Conservation (phyloP, 2,797 vertebrate species). For the Nasua narica region DNA sequence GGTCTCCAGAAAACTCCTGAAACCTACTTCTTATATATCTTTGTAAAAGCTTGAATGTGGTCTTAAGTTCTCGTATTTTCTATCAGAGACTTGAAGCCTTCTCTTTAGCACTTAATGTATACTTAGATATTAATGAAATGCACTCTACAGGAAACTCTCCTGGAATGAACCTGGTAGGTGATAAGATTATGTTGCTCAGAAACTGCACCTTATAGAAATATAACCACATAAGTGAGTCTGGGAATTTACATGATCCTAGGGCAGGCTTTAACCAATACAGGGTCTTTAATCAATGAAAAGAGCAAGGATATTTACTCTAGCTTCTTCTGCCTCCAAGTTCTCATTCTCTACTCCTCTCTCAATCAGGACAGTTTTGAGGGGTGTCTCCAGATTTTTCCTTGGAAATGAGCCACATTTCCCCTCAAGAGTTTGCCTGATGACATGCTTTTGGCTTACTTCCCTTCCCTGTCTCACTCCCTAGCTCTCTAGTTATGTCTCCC, state of each 20-base stretch:
- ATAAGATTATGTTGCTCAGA: background rate
- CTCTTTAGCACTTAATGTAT: background rate
- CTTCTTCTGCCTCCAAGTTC: fast-evolving
- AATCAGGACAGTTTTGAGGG: background rate
- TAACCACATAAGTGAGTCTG: background rate
- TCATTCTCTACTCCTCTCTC: fast-evolving
- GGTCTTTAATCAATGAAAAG: background rate
- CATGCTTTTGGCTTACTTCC: background rate
- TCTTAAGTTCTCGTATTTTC: background rate
- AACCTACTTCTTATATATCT: background rate
- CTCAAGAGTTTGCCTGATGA: background rate
- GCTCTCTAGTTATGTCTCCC: background rate
- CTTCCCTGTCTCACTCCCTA: too few species aligned
- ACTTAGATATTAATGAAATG: background rate
- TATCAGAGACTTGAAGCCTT: background rate
- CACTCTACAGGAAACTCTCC: background rate
- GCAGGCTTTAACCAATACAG: background rate
- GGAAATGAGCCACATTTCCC: background rate
- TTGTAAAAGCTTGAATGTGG: background rate
- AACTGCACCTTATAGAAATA: background rate
- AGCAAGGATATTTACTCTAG: background rate
- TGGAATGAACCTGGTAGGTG: background rate
- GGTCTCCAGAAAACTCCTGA: background rate
- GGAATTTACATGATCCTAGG: background rate
- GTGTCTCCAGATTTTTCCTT: background rate